Percentiles rank a stretch among this genome's conserved stretches.
These are phyloP conservation scores for Zaprionus inermis DNA, from an alignment of 1,140 invertebrate genomes.

Conservation along the genomic window DNA sequence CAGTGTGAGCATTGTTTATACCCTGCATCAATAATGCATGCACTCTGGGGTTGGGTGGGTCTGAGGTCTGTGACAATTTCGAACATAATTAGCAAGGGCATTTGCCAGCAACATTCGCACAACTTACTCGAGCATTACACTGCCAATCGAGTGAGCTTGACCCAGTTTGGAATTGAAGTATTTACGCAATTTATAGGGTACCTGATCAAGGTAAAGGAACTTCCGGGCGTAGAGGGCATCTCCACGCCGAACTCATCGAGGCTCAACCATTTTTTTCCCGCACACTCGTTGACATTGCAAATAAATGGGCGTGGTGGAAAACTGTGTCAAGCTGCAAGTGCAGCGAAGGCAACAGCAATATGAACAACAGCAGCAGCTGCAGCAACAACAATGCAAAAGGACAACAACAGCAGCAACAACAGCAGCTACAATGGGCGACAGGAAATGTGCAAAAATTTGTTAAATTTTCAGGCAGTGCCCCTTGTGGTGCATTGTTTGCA, in stretches of 20 bases:
- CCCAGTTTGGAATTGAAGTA: not conserved
- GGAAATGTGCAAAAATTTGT: slow-evolving; percentile 78
- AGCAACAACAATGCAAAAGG: slow-evolving; percentile 1
- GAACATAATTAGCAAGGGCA: not conserved
- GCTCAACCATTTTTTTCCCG: slow-evolving; percentile 3
- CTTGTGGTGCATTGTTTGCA: slow-evolving; percentile 23
- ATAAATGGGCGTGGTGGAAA: slow-evolving; percentile 76
- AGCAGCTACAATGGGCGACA: slow-evolving; percentile 52
- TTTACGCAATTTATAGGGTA: not conserved
- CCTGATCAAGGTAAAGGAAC: not conserved
- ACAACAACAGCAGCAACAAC: slow-evolving; percentile 1
- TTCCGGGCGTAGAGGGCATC: not conserved
- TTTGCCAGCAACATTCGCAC: not conserved
- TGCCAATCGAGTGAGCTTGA: not conserved
- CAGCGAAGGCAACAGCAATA: slow-evolving; percentile 27
- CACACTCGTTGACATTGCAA: slow-evolving; percentile 72
- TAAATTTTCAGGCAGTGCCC: slow-evolving; percentile 57
- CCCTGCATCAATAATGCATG: slow-evolving; percentile 6
- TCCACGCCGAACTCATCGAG: not conserved
- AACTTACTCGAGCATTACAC: not conserved
- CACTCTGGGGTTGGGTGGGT: not conserved
- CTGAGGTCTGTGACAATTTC: not conserved
- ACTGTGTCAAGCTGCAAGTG: slow-evolving; percentile 76
- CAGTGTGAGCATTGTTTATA: slow-evolving; percentile 18
- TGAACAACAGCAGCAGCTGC: slow-evolving; percentile 19